These are phyloP conservation scores for Eueides isabella DNA, from an alignment of 1,140 invertebrate genomes.

Conservation along the genomic window DNA sequence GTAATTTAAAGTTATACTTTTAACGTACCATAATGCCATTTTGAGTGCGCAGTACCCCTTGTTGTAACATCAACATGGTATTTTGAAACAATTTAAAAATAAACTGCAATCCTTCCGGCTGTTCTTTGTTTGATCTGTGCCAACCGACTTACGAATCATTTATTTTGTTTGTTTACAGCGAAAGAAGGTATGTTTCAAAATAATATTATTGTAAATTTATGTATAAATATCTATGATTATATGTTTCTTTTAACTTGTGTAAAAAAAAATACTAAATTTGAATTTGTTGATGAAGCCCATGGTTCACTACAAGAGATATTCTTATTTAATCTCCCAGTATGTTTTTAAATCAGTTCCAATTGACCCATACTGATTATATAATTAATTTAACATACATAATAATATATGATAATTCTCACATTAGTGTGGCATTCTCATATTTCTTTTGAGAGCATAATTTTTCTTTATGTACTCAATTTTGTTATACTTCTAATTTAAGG, in stretches of 20 bases:
- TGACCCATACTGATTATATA: too few relatives aligned
- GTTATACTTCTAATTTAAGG: too few relatives aligned
- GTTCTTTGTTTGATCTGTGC: constrained; percentile 55
- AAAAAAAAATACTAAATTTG: too few relatives aligned
- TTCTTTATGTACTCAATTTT: too few relatives aligned
- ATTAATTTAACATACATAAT: too few relatives aligned
- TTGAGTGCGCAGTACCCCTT: constrained; percentile 20
- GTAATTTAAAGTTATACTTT: background rate
- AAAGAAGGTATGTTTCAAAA: constrained; percentile 63
- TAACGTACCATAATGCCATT: background rate
- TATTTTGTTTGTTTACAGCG: constrained; percentile 67
- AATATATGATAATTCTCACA: too few relatives aligned
- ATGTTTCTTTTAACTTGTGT: background rate
- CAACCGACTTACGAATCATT: constrained; percentile 46
- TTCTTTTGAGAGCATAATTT: too few relatives aligned
- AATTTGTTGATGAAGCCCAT: too few relatives aligned
- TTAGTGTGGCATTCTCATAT: too few relatives aligned
- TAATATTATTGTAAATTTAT: constrained; percentile 2
- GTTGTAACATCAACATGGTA: constrained; percentile 18
- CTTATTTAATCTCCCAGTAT: too few relatives aligned
- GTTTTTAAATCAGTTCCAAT: too few relatives aligned
- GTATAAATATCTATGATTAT: background rate
- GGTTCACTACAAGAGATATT: too few relatives aligned
- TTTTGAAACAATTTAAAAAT: constrained; percentile 49
- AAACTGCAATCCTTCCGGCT: constrained; percentile 46